These are phyloP conservation scores for Amphiduros pacificus DNA, from an alignment of 2,888 invertebrate species.

Conservation along the genomic window DNA sequence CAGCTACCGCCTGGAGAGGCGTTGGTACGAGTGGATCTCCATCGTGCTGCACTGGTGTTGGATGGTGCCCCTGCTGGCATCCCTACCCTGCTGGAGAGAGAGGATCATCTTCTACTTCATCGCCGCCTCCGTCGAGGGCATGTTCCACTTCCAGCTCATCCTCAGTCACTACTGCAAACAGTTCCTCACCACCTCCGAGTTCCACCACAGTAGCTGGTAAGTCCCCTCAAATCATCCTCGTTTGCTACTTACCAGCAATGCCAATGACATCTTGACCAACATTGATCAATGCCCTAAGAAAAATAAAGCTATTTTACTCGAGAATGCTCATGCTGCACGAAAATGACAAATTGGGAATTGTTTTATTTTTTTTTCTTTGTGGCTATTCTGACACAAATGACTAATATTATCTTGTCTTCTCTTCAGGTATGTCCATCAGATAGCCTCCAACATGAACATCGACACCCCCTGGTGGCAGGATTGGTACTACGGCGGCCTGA, in stretches of 20 bases:
- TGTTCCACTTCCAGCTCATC: slow-evolving; percentile 26
- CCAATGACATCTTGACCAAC: too few relatives aligned
- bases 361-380: too few relatives aligned
- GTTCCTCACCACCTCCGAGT: slow-evolving; percentile 16
- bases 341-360: too few relatives aligned
- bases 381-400: too few relatives aligned
- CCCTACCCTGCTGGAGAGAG: slow-evolving; percentile 20
- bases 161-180: slow-evolving; percentile 27
- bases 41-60: slow-evolving; percentile 21
- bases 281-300: too few relatives aligned
- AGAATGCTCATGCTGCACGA: too few relatives aligned
- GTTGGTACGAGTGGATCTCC: slow-evolving; percentile 26
- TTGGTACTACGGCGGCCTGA: slow-evolving; percentile 29
- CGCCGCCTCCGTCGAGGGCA: slow-evolving; percentile 20
- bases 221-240: too few relatives aligned
- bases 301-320: too few relatives aligned
- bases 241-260: too few relatives aligned
- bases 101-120: slow-evolving; percentile 16
- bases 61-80: slow-evolving; percentile 18
- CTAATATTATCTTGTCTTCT: too few relatives aligned
- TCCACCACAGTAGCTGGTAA: slow-evolving; percentile 21
- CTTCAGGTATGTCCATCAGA: slow-evolving; percentile 19
- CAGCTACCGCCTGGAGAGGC: slow-evolving; percentile 20
- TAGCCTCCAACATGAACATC: slow-evolving; percentile 26
- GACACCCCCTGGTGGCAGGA: slow-evolving; percentile 19